Evolutionary conservation across 2,888 invertebrate genomes (phyloP), one percentile per base, ranked within the genome.

Genomic region (Stenolophus ochropezus): DNA sequence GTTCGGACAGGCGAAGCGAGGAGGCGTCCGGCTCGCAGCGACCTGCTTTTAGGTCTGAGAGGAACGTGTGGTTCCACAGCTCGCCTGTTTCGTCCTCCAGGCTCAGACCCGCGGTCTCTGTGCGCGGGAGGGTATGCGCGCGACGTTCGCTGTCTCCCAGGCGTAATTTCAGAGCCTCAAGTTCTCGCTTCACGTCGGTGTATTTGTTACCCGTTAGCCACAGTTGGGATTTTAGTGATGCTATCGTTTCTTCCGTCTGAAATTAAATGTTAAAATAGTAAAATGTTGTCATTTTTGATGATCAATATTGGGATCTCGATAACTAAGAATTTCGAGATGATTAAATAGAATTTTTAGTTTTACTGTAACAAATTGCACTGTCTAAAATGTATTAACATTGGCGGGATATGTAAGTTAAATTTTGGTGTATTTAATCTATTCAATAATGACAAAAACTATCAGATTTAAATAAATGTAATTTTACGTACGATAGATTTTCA

Each of bases 71-170:
- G 88, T 96, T 95, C 87, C 96, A 96, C 58, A 95, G 90, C 87
- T 96, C 96, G 58, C 94, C 95, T 84, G 96, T 96, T 87, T 97
- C 97, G 86, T 97, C 97, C 65, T 96, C 96, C 93, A 95, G 94
- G 85, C 92, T 92, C 21, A 94, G 89, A 84, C 91, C 91, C 56
- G 86, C 85, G 4, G 33, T 11, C 14, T 87, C 88, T 84, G 84
- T 76, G 11, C 81, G 42, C 1, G 85, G 85, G 25, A 85, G 82
- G n/a, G 85, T 85, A 20, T 81, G 73, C 6, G 79, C 77, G 74
- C 83, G 81, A 69, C 82, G 74, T 33, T 77, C 78, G 14, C 27
- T 42, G 11, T 51, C 5, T 1, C 14, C 1, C 14, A 56, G 4
- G 0, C 23, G 61, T 4, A 2, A 8, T 25, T n/a, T 11, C 0